Evolutionary conservation across 2,113 vertebrate species (phyloP), one percentile per base, ranked within the genome.

Genomic region (human): DNA sequence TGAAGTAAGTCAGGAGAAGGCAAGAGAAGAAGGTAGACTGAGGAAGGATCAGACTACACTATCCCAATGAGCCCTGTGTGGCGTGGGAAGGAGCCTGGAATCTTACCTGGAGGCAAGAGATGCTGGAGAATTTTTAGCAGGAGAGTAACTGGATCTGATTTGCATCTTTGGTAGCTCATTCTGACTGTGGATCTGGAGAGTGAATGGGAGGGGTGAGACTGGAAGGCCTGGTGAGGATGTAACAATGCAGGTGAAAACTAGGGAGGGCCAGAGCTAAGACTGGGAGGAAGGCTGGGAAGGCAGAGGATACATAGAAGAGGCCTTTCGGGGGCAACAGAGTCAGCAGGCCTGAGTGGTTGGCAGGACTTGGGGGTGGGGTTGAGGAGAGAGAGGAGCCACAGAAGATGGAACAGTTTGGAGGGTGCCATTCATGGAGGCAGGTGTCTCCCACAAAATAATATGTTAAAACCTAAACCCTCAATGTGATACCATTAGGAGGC

Each of bases 51-150:
- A 9, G 75, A 12, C 32, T 18, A 43, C 70, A 76, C 1, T 0
- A 2, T 32, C 9, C 18, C 84, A 38, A 1, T 0, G 27, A 83
- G 64, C 43, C 32, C 35, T 13, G 2, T 0, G 25, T 25, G 86
- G 43, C 35, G 2, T 5, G 9, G 32, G 75, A 95, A 61, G 64
- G 68, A 70, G 91, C 64, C 66, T 8, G 30, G 17, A 50, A 35
- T 52, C 76, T 52, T n/a, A 30, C 78, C 92, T 25, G 72, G 50
- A 88, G 50, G 32, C 45, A 17, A 79, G n/a, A 38, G 59, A 55
- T 5, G 57, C 52, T 55, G 87, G 52, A n/a, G 81, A 78, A 52
- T 50, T 52, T 45, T 83, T 50, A 91, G 82, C 68, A 78, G 50
- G 76, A 70, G n/a, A 70, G 50, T 45, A 66, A 90, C 5, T n/a